Evolutionary conservation across 1,140 invertebrate species (phyloP).

Genomic region (Eurosta solidaginis): DNA sequence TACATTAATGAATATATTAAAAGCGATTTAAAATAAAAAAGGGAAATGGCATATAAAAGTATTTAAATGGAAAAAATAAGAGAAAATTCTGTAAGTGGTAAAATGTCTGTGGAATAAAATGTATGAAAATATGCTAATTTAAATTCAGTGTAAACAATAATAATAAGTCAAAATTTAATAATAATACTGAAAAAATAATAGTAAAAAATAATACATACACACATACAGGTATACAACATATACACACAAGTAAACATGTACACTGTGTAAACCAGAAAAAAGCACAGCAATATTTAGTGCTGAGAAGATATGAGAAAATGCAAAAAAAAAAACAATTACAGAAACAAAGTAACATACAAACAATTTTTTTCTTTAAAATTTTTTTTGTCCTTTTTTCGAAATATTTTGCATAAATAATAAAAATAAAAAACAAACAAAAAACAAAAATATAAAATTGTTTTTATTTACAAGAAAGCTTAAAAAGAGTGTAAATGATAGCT

Average conservation of each 20-base stretch:
- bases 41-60: background rate
- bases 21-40: background rate
- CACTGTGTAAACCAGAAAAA: background rate
- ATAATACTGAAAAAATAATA: constrained; percentile 26
- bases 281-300: background rate
- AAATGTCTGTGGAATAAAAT: background rate
- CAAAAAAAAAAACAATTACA: background rate
- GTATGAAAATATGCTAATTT: constrained; percentile 17
- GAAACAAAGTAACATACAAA: constrained; percentile 29
- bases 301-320: background rate
- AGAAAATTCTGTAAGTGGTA: background rate
- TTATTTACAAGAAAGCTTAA: constrained; percentile 11
- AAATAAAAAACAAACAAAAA: constrained; percentile 57
- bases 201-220: background rate
- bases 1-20: no score
- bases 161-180: background rate
- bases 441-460: constrained; percentile 29
- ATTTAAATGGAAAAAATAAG: constrained; percentile 5
- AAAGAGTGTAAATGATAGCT: background rate
- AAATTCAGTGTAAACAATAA: constrained; percentile 26
- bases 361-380: constrained; percentile 35
- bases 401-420: constrained; percentile 60
- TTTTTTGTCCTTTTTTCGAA: constrained; percentile 58
- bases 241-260: background rate
- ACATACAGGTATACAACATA: background rate